These are phyloP conservation scores for Orthosia gothica DNA, from an alignment of 2,888 invertebrate species.

Conservation along the genomic window DNA sequence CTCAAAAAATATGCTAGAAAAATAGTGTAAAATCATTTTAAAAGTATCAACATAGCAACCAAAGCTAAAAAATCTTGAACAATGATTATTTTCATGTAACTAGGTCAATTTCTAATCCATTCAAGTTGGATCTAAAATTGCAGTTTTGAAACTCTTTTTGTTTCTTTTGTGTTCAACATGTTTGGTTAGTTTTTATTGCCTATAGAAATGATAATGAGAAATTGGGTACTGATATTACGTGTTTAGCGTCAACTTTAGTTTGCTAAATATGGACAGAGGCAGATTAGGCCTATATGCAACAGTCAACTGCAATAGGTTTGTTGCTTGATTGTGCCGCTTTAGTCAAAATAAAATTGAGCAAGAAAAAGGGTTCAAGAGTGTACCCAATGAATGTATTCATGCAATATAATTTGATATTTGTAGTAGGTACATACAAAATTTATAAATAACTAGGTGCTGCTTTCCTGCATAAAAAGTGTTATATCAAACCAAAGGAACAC, in stretches of 20 bases:
- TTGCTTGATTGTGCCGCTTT: not conserved
- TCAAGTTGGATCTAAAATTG: constrained; percentile 72
- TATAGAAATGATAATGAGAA: constrained; percentile 55
- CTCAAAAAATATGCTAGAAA: constrained; percentile 9
- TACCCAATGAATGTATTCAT: not conserved
- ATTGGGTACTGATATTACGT: constrained; percentile 17
- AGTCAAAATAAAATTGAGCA: not conserved
- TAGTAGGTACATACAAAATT: not conserved
- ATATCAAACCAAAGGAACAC: no score
- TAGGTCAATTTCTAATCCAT: constrained; percentile 85
- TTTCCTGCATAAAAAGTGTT: no score
- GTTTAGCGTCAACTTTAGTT: not conserved
- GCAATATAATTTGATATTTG: not conserved
- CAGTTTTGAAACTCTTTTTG: constrained; percentile 51
- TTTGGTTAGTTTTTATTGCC: constrained; percentile 48
- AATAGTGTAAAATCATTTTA: constrained; percentile 29
- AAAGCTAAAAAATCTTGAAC: constrained; percentile 70
- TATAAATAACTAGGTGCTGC: no score
- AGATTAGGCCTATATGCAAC: not conserved
- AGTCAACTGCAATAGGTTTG: not conserved
- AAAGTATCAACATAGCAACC: constrained; percentile 33
- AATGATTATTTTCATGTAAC: constrained; percentile 75
- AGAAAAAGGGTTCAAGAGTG: not conserved
- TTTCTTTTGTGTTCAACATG: constrained; percentile 34
- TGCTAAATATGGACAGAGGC: not conserved